phyloP scores from a whole-genome alignment of 1,140 invertebrate genomes.

The Hylyphantes graminicola region DNA sequence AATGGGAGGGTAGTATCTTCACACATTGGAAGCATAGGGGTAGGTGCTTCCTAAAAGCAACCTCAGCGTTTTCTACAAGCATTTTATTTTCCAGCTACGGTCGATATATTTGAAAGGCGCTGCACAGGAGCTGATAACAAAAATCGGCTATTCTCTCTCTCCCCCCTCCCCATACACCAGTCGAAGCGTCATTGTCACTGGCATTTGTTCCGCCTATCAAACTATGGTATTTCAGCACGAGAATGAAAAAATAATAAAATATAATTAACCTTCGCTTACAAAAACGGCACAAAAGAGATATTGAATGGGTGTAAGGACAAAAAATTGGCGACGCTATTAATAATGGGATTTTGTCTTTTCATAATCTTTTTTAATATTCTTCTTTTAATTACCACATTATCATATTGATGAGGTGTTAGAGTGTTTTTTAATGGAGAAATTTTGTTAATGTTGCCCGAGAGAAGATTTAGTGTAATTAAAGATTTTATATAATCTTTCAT shows the following conservation, averaged over 20 bases:
- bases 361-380: no score
- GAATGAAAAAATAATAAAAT: slow-evolving; percentile 7
- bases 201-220: not conserved
- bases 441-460: no score
- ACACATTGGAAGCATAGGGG: no score
- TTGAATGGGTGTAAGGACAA: not conserved
- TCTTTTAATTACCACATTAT: no score
- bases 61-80: not conserved
- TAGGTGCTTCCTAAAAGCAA: no score
- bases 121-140: slow-evolving; percentile 22
- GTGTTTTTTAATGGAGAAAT: no score
- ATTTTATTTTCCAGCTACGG: not conserved
- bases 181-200: no score
- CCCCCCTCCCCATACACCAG: not conserved
- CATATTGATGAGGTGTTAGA: no score
- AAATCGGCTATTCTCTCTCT: slow-evolving; percentile 28
- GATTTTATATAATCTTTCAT: no score
- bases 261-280: slow-evolving; percentile 8
- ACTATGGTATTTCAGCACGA: not conserved
- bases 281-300: slow-evolving; percentile 12
- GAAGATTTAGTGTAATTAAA: no score
- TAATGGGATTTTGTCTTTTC: not conserved
- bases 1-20: no score
- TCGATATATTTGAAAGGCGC: slow-evolving; percentile 28
- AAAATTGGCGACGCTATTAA: slow-evolving; percentile 3